phyloP scores from a whole-genome alignment of 1,140 invertebrate genomes.

The Aphaenogaster ashmeadi region DNA sequence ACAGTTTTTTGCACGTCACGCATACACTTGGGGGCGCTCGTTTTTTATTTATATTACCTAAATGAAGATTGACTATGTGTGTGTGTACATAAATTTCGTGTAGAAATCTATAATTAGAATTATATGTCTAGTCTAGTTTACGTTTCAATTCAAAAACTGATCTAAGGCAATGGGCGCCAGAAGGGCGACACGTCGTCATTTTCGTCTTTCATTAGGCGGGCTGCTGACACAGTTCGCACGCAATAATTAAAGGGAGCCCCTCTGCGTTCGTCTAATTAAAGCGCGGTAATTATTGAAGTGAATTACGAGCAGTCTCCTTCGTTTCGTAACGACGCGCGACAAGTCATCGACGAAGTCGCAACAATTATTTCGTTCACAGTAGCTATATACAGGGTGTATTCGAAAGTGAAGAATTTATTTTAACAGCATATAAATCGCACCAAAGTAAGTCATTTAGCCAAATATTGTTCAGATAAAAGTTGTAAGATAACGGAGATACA shows the following conservation, averaged over 20 bases:
- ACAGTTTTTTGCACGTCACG: no score
- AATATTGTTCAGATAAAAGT: no score
- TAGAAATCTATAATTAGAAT: neutral
- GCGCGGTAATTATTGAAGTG: conserved; percentile 72
- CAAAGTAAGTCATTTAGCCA: no score
- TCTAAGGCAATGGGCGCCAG: conserved; percentile 11
- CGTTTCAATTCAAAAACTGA: conserved; percentile 4
- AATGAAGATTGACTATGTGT: neutral
- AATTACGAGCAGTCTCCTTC: conserved; percentile 64
- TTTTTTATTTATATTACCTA: neutral
- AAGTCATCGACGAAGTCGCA: neutral
- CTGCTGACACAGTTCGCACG: conserved; percentile 68
- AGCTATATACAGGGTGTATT: neutral
- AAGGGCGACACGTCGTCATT: conserved; percentile 59
- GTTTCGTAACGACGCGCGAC: neutral
- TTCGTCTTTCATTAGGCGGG: conserved; percentile 72
- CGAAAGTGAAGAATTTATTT: no score
- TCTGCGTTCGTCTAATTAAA: conserved; percentile 72
- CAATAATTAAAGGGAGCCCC: conserved; percentile 72
- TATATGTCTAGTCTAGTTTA: neutral
- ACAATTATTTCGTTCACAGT: conserved; percentile 26
- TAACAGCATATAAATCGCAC: no score
- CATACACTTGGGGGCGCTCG: no score
- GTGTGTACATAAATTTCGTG: neutral
- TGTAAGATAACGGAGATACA: no score